Evolutionary conservation across 53 echinoderm and acorn worm genomes (phyloP), one percentile per base, ranked within the genome.

Genomic region (Patiria pectinifera): DNA sequence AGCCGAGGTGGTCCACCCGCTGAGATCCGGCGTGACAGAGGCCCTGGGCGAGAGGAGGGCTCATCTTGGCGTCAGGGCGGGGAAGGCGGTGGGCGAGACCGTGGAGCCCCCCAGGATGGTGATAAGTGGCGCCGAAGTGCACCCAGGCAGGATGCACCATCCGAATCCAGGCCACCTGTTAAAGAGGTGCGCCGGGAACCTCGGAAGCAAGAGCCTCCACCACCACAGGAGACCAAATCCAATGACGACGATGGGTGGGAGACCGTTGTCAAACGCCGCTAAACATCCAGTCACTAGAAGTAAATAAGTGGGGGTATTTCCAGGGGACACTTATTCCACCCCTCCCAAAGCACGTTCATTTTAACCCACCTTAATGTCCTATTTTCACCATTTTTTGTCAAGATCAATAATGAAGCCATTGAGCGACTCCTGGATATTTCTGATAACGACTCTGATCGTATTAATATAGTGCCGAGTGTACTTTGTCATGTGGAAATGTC

Each of bases 231-330:
- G 58, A 63, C 35, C 47, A 69, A 61, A 62, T 48, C 75, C 53
- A 78, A 62, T 11, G 95, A 99, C 11, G 97, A 97, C 59, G 99
- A 97, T 70, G 99, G 99, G 46, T 99, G 99, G 99, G 96, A 96
- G 45, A 99, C 97, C 13, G 99, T 98, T 14, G 97, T 99, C 24
- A 71, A 85, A 18, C 95, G 97, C 11, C 92, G 90, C 59, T 86
- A 93, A 83, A 92, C 44, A 76, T 76, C 21, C 14, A 63, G 11
- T 44, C 60, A 23, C 46, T 83, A 60, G 18, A 83, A 59, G 2
- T 21, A 58, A 4, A 4, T 9, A 23, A 8, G 53, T n/a, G 19
- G 74, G 74, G 24, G 10, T 74, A 3, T 66, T 66, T 66, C 53
- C 8, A 53, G 53, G 53, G 53, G 53, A 53, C 53, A 53, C 53